A percentile compares a stretch with the other conserved stretches of the same genome.
Evolutionary conservation across 2,113 vertebrate species (phyloP).

Genomic region (Erythrocercus mccallii): DNA sequence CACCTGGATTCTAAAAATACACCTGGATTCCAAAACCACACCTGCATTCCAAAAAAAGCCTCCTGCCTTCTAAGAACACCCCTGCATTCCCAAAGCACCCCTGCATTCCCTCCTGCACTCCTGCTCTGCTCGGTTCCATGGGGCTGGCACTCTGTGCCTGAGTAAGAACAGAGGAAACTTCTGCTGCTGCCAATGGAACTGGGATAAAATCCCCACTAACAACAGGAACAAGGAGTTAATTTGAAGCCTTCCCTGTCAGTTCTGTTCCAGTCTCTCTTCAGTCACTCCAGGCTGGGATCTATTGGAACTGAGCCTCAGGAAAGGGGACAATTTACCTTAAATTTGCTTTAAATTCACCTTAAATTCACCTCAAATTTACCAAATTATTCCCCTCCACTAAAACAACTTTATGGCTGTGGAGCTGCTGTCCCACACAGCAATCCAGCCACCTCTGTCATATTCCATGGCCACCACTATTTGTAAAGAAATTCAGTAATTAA

Average conservation of each 20-base stretch:
- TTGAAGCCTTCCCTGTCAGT: neutral
- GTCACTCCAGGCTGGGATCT: neutral
- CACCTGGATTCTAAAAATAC: accelerated
- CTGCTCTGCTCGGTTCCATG: neutral
- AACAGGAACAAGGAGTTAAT: neutral
- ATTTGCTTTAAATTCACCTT: neutral
- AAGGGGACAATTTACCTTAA: neutral
- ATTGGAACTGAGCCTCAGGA: neutral
- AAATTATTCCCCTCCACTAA: neutral
- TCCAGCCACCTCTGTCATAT: accelerated
- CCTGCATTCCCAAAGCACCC: no score
- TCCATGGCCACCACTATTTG: neutral
- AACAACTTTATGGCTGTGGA: neutral
- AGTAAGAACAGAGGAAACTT: neutral
- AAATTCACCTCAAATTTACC: neutral
- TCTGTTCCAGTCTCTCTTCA: neutral
- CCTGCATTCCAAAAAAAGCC: neutral
- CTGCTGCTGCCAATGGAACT: neutral
- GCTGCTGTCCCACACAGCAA: neutral
- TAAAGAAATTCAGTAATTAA: neutral
- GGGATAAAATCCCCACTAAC: neutral
- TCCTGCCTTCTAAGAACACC: no score
- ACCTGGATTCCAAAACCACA: neutral
- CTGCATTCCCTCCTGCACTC: no score
- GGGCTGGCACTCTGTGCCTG: accelerated